Percentiles rank a stretch among this genome's conserved stretches.
Evolutionary conservation across 2,113 vertebrate species (phyloP).

Genomic region (Silurus glanis): DNA sequence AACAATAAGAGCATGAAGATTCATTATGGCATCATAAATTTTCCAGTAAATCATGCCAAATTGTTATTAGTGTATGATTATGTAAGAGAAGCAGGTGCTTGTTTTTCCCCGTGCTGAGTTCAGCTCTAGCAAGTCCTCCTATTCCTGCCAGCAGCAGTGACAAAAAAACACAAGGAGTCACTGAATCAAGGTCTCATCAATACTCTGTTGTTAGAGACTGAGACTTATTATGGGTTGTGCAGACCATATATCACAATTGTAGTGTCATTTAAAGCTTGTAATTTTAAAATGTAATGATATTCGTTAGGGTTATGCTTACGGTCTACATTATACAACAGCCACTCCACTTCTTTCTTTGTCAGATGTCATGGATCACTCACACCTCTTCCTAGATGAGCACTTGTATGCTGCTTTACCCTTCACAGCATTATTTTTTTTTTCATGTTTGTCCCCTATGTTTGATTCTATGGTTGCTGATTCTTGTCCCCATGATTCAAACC

Average conservation of each 20-base stretch:
- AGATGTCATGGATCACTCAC: too few species aligned
- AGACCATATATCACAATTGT: neutral
- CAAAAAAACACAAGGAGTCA: slow-evolving; percentile 44
- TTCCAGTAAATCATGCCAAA: neutral
- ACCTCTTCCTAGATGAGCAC: too few species aligned
- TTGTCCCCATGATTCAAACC: too few species aligned
- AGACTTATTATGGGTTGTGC: neutral
- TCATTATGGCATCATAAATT: neutral
- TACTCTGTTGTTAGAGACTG: neutral
- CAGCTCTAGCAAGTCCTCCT: slow-evolving; percentile 33
- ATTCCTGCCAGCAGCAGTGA: slow-evolving; percentile 48
- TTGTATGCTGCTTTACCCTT: too few species aligned
- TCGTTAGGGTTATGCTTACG: too few species aligned
- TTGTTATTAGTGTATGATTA: neutral
- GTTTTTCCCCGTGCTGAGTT: slow-evolving; percentile 41
- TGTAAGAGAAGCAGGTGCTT: neutral
- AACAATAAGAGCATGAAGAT: neutral
- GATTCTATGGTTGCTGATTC: too few species aligned
- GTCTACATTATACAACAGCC: too few species aligned
- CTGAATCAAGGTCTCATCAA: slow-evolving; percentile 44
- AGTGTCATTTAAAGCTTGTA: neutral
- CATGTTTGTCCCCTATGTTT: too few species aligned
- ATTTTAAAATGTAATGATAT: neutral
- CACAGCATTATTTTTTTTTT: too few species aligned
- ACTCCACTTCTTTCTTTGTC: too few species aligned